Percentiles rank a stretch among this genome's conserved stretches.
These are phyloP conservation scores for Trachelus stipa DNA, from an alignment of 2,888 invertebrate species.

Conservation along the genomic window DNA sequence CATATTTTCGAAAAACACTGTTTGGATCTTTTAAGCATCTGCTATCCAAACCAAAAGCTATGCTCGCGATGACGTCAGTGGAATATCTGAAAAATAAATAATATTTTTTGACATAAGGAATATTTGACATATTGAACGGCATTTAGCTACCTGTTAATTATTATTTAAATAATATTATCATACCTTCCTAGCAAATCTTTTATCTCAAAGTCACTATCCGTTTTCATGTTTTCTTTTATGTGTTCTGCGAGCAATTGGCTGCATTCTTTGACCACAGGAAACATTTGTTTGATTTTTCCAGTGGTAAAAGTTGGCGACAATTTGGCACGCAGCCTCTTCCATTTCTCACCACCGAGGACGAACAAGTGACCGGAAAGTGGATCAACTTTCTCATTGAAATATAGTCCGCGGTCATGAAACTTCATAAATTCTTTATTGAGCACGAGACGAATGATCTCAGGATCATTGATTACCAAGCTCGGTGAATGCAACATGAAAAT, in stretches of 20 bases:
- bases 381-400: constrained; percentile 54
- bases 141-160: too few species aligned
- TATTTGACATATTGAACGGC: too few species aligned
- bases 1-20: not conserved
- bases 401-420: constrained; percentile 60
- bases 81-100: constrained; percentile 50
- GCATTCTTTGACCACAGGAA: constrained; percentile 56
- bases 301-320: constrained; percentile 68
- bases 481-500: constrained; percentile 12
- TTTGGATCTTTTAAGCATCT: constrained; percentile 57
- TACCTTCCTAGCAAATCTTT: constrained; percentile 35
- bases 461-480: constrained; percentile 35
- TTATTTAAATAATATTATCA: too few species aligned
- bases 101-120: too few species aligned
- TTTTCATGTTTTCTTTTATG: constrained; percentile 22
- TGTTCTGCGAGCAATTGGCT: constrained; percentile 45
- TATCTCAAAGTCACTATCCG: constrained; percentile 36
- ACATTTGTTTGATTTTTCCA: constrained; percentile 68
- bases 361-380: constrained; percentile 59
- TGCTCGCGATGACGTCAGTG: constrained; percentile 65
- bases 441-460: constrained; percentile 56
- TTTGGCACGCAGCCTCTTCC: constrained; percentile 66
- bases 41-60: constrained; percentile 65
- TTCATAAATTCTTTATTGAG: constrained; percentile 61
- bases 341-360: constrained; percentile 61